These are phyloP conservation scores for Microtus ochrogaster DNA, from an alignment of 2,113 vertebrate genomes.

Conservation along the genomic window DNA sequence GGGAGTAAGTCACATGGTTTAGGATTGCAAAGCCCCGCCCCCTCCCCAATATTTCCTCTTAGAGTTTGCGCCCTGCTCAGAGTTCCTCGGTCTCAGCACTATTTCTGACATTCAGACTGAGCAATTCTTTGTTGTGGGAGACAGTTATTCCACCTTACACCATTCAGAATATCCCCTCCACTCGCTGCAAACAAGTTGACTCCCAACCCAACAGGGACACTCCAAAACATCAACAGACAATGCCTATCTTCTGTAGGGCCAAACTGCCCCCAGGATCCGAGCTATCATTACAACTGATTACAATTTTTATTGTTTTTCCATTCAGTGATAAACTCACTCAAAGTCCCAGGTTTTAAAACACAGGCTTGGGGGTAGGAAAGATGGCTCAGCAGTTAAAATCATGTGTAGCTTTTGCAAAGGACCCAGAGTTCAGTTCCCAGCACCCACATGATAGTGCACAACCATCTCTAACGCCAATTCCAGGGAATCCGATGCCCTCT, in stretches of 20 bases:
- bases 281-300: background rate
- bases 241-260: background rate
- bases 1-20: background rate
- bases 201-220: background rate
- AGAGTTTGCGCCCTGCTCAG: background rate
- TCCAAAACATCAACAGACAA: background rate
- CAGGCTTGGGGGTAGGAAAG: background rate
- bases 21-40: background rate
- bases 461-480: background rate
- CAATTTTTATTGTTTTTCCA: background rate
- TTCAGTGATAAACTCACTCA: background rate
- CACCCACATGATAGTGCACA: background rate
- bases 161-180: background rate
- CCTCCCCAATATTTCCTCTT: background rate
- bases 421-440: background rate
- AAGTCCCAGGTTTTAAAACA: background rate
- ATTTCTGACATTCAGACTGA: background rate
- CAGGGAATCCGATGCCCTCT: background rate
- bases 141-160: background rate
- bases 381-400: background rate
- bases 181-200: background rate
- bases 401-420: background rate
- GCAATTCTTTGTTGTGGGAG: background rate
- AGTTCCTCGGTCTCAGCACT: background rate
- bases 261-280: background rate